phyloP scores from a whole-genome alignment of 2,797 vertebrate species.

The Phaenicophaeus curvirostris region DNA sequence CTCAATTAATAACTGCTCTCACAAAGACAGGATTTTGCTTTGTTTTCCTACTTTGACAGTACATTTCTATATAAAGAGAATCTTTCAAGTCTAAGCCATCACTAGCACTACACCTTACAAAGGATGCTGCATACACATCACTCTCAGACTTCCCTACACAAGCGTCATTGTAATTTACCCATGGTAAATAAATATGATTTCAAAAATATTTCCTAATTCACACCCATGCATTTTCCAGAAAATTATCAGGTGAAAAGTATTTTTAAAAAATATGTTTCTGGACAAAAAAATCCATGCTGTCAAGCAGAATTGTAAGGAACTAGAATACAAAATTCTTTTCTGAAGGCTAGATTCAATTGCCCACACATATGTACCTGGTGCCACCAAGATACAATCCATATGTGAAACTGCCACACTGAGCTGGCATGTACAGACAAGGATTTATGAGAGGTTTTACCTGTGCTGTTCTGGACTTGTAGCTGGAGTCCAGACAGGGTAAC shows the following conservation, averaged over 20 bases:
- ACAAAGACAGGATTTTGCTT: not conserved
- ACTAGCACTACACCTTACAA: not conserved
- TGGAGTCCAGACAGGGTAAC: not conserved
- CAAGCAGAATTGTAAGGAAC: not conserved
- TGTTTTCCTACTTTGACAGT: not conserved
- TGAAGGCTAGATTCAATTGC: not conserved
- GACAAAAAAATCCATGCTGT: not conserved
- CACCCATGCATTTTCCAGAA: not conserved
- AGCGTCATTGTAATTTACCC: not conserved
- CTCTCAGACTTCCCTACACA: not conserved
- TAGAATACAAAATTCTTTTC: not conserved
- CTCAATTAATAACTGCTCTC: not conserved
- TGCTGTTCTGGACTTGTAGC: not conserved
- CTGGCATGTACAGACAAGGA: not conserved
- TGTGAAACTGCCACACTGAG: not conserved
- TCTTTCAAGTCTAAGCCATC: not conserved
- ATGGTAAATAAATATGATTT: not conserved
- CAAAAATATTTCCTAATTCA: not conserved
- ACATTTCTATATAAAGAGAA: not conserved
- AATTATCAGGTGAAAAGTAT: not conserved
- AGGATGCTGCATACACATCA: not conserved
- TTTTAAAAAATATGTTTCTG: not conserved
- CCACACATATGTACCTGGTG: not conserved
- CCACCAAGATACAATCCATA: not conserved
- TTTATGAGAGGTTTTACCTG: not conserved